Evolutionary conservation across 2,113 vertebrate species (phyloP), one percentile per base, ranked within the genome.

Genomic region (Platichthys stellatus): DNA sequence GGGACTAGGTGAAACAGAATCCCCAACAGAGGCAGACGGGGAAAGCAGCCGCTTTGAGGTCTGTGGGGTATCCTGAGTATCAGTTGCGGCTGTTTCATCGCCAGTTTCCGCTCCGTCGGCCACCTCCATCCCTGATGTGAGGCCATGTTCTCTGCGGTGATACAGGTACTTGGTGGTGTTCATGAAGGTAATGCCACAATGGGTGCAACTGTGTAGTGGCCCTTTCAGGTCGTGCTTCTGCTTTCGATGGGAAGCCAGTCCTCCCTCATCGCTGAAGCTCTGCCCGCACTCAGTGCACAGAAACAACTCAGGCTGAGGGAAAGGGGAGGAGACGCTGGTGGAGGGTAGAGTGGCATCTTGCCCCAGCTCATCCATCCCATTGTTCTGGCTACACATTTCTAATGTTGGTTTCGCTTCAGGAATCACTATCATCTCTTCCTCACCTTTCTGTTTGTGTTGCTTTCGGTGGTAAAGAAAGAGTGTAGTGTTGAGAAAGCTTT

Each of bases 391-490:
- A 9, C 17, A 70, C 24, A 62, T 63, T 9, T 80, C 79, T 21
- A 73, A 75, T 18, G 59, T 18, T 2, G 56, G 21, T 5, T n/a
- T 40, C 4, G 69, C 54, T 17, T 70, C 75, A 3, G 60, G 24
- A 47, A 60, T 56, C 23, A 43, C 51, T 0, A 18, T 61, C 3
- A 38, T 61, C 3, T 67, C 85, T 47, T 88, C 92, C 54, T 92
- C 90, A 0, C 86, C 92, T 61, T 88, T 88, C 85, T 94, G 92
- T 0, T 93, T 88, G 57, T 97, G 97, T 28, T 96, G 95, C 65
- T 96, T 97, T 35, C 97, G 95, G 73, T 98, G 97, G 86, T 98
- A 98, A 4, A 98, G 96, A 88, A 96, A 98, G 59, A 97, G 96
- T 2, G 97, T 98, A 74, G 97, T 97, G 88, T 96, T 98, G 31